Conservation (phyloP, 1,140 invertebrate species). For the Drosophila sp. region DNA sequence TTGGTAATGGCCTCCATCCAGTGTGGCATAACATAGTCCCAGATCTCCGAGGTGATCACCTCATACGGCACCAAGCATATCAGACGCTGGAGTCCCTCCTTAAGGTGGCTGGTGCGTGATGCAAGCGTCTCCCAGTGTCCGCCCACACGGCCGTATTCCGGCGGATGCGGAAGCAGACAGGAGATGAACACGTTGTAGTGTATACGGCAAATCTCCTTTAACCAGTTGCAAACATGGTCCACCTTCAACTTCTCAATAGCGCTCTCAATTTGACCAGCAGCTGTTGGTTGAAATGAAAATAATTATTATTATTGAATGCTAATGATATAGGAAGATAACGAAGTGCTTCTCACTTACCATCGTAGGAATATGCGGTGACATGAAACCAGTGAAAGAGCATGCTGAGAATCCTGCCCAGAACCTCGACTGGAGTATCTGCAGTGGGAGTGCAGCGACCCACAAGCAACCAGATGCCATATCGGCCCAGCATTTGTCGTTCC, state of each 20-base stretch:
- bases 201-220: constrained; percentile 92
- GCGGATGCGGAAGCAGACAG: constrained; percentile 93
- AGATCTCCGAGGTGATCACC: constrained; percentile 97
- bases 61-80: constrained; percentile 99
- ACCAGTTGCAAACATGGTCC: constrained; percentile 96
- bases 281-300: too few species aligned
- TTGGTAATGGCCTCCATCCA: constrained; percentile 99
- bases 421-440: constrained; percentile 93
- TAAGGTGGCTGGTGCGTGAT: constrained; percentile 95
- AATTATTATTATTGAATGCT: too few species aligned
- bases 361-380: constrained; percentile 97
- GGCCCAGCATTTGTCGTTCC: constrained; percentile 95
- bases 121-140: constrained; percentile 97
- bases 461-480: constrained; percentile 98
- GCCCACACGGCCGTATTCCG: constrained; percentile 89
- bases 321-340: too few species aligned
- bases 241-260: constrained; percentile 96
- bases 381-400: constrained; percentile 99
- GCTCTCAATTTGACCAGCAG: constrained; percentile 90
- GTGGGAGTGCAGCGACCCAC: constrained; percentile 96
- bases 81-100: constrained; percentile 95
- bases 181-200: constrained; percentile 94
- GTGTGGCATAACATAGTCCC: constrained; percentile 98
- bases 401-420: constrained; percentile 95
- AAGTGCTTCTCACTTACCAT: constrained; percentile 91